Conservation (phyloP, 1,140 invertebrate species). For the Popillia japonica region DNA sequence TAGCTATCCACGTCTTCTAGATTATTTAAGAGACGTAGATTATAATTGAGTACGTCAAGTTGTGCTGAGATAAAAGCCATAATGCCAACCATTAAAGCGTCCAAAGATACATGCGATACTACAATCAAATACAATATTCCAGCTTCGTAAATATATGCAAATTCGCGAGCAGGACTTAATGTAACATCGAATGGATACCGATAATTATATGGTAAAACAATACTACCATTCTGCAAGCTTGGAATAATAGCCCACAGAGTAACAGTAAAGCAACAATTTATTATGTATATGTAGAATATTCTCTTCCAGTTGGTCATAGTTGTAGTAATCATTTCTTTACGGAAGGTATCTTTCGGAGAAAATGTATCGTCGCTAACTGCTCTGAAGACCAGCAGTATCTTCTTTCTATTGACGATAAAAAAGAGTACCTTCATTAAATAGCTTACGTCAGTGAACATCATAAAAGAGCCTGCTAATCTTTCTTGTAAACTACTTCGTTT, state of each 20-base stretch:
- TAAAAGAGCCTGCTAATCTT: not conserved
- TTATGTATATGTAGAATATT: conserved; percentile 7
- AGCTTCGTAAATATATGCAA: not conserved
- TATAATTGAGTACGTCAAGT: conserved; percentile 12
- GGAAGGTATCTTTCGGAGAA: not conserved
- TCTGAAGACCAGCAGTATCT: not conserved
- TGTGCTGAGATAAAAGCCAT: conserved; percentile 29
- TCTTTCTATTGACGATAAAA: conserved; percentile 16
- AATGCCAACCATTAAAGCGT: not conserved
- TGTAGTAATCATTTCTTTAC: not conserved
- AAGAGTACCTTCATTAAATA: not conserved
- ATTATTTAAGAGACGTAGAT: not conserved
- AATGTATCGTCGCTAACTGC: not conserved
- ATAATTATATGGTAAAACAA: conserved; percentile 17
- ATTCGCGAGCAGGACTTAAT: not conserved
- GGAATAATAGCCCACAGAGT: not conserved
- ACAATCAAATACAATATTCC: not conserved
- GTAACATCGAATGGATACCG: conserved; percentile 20
- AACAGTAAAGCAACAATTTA: not conserved
- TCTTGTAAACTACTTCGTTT: not conserved
- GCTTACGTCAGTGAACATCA: not conserved
- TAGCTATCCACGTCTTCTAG: not conserved
- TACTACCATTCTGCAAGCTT: not conserved
- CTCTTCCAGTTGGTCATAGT: not conserved
- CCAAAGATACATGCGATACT: not conserved